These are phyloP conservation scores for Parauchenoglanis punctatus DNA, from an alignment of 2,797 vertebrate genomes.

Conservation along the genomic window DNA sequence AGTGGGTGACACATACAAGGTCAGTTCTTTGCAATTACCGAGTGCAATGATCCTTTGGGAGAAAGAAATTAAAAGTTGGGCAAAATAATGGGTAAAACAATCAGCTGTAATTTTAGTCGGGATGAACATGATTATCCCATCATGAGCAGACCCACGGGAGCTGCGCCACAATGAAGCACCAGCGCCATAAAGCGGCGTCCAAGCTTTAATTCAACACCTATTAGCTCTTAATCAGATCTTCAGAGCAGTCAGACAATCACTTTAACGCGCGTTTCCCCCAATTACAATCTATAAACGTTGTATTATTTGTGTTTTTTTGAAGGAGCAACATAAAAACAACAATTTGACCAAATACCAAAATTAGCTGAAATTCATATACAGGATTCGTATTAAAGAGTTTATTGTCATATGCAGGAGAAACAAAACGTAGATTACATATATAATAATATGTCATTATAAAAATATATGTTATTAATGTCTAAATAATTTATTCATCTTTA, in stretches of 20 bases:
- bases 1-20: conserved; percentile 83
- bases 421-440: no score
- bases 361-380: background rate
- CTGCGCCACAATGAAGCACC: conserved; percentile 66
- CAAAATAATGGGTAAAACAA: conserved; percentile 93
- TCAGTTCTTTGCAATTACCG: conserved; percentile 91
- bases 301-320: background rate
- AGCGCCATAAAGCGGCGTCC: conserved; percentile 53
- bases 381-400: no score
- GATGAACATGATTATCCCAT: conserved; percentile 87
- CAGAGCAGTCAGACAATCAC: conserved; percentile 70
- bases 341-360: background rate
- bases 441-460: no score
- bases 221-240: conserved; percentile 77
- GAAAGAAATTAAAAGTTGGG: conserved; percentile 95
- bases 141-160: conserved; percentile 67
- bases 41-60: conserved; percentile 93
- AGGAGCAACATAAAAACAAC: background rate
- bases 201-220: conserved; percentile 68
- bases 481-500: background rate
- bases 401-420: no score
- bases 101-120: conserved; percentile 81
- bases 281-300: background rate
- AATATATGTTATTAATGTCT: background rate
- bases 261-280: conserved; percentile 69